Evolutionary conservation across 2,888 invertebrate species (phyloP), one percentile per base, ranked within the genome.

Genomic region (Horisme vitalbata): DNA sequence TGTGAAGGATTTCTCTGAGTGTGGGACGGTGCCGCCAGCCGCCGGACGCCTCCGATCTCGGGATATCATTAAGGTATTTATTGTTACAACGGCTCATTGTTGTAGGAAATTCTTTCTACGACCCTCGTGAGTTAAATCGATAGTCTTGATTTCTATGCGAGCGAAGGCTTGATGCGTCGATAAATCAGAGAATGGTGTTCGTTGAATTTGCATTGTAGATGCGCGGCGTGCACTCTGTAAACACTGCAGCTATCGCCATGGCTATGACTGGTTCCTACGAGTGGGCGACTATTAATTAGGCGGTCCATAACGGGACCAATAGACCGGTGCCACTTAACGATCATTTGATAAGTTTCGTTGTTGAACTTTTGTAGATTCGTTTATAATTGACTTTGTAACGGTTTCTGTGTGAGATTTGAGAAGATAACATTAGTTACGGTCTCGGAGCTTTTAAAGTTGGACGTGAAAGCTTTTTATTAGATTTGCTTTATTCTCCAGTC

Each of bases 41-140:
- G 76, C 74, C 79, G 82, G 86, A 84, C 88, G 89, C 85, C 83
- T 75, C 78, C 73, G 82, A 80, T 85, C 88, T 83, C 79, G 79
- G 88, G 89, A 88, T 89, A 89, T 87, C 89, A 89, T 88, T 88
- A 88, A 88, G 89, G 89, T 89, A 89, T 89, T 88, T 89, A 88
- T 88, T 88, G 89, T 89, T 81, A 87, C 86, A 86, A 84, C 81
- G 83, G 78, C 75, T 86, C 84, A 88, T 89, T 88, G 89, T 88
- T 88, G 79, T 85, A 85, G 83, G 83, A 79, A 83, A 85, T 85
- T 84, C 82, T 85, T 87, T 84, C 79, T 74, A 74, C 76, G 77
- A 74, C 74, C 77, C 78, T 79, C 75, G 77, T 79, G 71, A 82
- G 79, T 81, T 83, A 69, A 85, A 88, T 89, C 88, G 83, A 88